Conservation (phyloP, 2,113 vertebrate genomes). For the Poicephalus gulielmi region DNA sequence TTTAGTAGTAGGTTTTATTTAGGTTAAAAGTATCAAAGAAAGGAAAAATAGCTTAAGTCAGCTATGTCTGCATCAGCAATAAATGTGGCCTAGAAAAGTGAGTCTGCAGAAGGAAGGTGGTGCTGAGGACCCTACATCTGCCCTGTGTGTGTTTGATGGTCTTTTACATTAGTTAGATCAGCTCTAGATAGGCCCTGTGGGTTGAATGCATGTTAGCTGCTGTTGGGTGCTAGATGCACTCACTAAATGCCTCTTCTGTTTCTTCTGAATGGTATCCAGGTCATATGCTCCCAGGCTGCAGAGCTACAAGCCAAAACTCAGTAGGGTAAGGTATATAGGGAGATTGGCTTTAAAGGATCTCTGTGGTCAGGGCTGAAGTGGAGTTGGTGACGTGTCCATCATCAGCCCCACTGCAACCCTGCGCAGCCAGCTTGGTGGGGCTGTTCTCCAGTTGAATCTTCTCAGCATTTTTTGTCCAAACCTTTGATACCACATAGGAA, state of each 20-base stretch:
- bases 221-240: neutral
- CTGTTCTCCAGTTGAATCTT: rapidly evolving
- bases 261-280: neutral
- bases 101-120: neutral
- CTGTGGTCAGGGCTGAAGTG: neutral
- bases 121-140: neutral
- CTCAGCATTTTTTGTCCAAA: neutral
- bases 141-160: neutral
- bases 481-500: neutral
- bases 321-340: rapidly evolving
- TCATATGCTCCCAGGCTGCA: rapidly evolving
- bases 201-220: neutral
- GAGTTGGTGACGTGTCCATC: neutral
- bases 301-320: neutral
- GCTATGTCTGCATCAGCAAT: neutral
- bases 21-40: neutral
- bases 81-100: neutral
- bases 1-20: neutral
- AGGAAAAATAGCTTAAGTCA: neutral
- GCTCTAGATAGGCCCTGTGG: neutral
- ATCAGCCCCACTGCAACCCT: neutral
- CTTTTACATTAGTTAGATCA: neutral
- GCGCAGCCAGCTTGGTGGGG: rapidly evolving
- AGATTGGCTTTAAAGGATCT: neutral
- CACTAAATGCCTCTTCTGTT: neutral